These are phyloP conservation scores for Oncorhynchus clarkii DNA, from an alignment of 2,113 vertebrate genomes.

Conservation along the genomic window DNA sequence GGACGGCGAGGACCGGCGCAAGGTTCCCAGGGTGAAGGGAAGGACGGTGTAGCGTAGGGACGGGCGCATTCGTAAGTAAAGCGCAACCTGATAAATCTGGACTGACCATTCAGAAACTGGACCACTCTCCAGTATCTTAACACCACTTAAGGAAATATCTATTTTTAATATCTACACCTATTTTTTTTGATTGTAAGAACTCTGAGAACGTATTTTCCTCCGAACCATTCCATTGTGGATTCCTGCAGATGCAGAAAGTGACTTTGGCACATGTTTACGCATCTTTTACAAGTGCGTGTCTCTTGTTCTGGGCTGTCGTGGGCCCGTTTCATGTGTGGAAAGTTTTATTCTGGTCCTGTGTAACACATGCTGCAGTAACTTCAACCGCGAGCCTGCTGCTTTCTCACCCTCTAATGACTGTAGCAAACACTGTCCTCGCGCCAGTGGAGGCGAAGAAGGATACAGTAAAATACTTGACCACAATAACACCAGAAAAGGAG, in stretches of 20 bases:
- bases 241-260: background rate
- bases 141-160: conserved; percentile 4
- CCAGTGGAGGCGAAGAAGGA: conserved; percentile 43
- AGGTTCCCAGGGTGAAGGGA: conserved; percentile 26
- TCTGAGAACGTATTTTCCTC: conserved; percentile 37
- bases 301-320: conserved; percentile 10
- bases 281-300: conserved; percentile 10
- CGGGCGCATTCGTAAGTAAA: conserved; percentile 31
- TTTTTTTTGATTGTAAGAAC: conserved; percentile 20
- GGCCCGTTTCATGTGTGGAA: conserved; percentile 24
- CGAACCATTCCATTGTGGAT: conserved; percentile 38
- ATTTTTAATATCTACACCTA: background rate
- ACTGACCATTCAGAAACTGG: conserved; percentile 31
- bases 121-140: conserved; percentile 15
- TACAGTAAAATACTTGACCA: conserved; percentile 27
- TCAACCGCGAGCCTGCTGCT: conserved; percentile 1
- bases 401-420: conserved; percentile 4
- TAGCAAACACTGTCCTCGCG: conserved; percentile 8
- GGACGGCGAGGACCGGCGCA: conserved; percentile 22
- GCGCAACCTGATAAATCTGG: conserved; percentile 22
- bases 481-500: background rate
- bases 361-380: conserved; percentile 46
- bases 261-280: conserved; percentile 40
- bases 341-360: conserved; percentile 36
- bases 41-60: conserved; percentile 20